Base-by-base conservation (phyloP, 2,797 vertebrate genomes). In the Tapirus indicus region DNA sequence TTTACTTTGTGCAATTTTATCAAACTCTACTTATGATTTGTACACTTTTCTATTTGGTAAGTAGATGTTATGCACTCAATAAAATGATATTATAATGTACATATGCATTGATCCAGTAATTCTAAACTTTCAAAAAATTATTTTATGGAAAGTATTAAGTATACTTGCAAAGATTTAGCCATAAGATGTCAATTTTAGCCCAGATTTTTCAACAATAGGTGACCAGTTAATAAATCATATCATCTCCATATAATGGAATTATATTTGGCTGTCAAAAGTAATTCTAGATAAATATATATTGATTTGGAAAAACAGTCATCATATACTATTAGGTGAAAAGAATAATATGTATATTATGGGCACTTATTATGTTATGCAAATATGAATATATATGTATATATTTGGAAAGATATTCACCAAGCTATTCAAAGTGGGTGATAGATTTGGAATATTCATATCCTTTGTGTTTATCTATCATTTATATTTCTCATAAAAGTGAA, bases 221-320 rank as follows among this genome's bases (percentile, higher is more conserved):
- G 32, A 84, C 44, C 35, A 72, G 54, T 74, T 68, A 83, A 38
- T 49, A 88, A 88, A 82, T 64, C 29, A 69, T 27, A 88, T 62
- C 72, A 80, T 21, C 20, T 68, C n/a, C 60, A 85, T 58, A 75
- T 68, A 68, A 82, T 18, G 58, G 71, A 71, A 91, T 62, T 72
- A 6, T 7, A 78, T 64, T 87, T 96, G 35, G 44, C 38, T 47
- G 88, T 84, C 52, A 84, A 75, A 93, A 95, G 20, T 90, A 94
- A 79, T 64, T 52, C 38, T 88, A 94, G 29, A 13, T 82, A 92
- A 74, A 44, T 88, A 87, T 25, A 41, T 82, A 96, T 6, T 29
- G 29, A 75, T 62, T 68, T 90, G 52, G 54, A 41, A 82, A 85
- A 93, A 69, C 1, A 91, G 60, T 49, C 23, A 69, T 38, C 52